Base-by-base conservation (phyloP, 2,888 invertebrate genomes). In the Ischnura elegans region DNA sequence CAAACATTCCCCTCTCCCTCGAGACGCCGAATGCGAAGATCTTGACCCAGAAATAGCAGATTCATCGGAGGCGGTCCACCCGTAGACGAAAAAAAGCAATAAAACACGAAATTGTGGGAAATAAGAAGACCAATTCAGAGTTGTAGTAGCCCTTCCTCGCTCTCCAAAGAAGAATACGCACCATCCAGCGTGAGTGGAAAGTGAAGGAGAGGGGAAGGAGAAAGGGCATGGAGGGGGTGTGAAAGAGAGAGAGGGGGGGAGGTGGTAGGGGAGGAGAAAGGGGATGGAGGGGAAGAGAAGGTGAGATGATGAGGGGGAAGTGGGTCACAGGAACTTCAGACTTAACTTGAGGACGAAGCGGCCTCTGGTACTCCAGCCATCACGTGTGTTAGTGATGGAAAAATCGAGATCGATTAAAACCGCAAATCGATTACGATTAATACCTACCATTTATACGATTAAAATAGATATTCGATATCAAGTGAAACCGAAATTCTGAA, bases 1-100 rank as follows among this genome's bases (percentile, higher is more conserved):
- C 25, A 1, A 21, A 2, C 25, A 2, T 8, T 25, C n/a, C 61
- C 61, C 25, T 16, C 61, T 21, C 61, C 61, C 21, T n/a, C 21
- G 2, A 10, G 0, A 29, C 76, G n/a, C 36, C 76, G 1, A 2
- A 2, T 2, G 29, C 5, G 36, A 76, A 36, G 76, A 76, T 76
- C 76, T 76, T 76, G 76, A 76, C 76, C 76, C 76, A 76, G 76
- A 36, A 76, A 76, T 29, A 76, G 76, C 36, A 76, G 36, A 76
- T 76, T 36, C 76, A 36, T 76, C 76, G 36, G 29, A 76, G n/a
- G 36, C 36, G 61, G 61, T n/a, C n/a, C n/a, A n/a, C n/a, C n/a
- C n/a, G n/a, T n/a, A 6, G 61, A 29, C 76, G 2, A 8, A 76
- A 76, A 76, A 76, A 76, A 76, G 16, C 36, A n/a, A n/a, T n/a